Base-by-base conservation (phyloP, 2,888 invertebrate species). In the Masnerella sp. region DNA sequence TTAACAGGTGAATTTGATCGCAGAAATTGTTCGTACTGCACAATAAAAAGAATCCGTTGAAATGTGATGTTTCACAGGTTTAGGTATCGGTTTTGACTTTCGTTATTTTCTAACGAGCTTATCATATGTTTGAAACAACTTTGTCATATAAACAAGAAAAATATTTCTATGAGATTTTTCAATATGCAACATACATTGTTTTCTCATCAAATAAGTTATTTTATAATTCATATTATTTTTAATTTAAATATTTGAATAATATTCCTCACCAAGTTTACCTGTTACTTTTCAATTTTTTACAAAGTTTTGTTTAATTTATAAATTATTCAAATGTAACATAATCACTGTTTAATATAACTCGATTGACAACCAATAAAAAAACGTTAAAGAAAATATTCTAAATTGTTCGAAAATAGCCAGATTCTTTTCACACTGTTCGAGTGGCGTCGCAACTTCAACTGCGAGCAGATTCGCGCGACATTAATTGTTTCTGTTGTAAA, bases 401-500 rank as follows among this genome's bases (percentile, higher is more conserved):
- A 25, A 2, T 15, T 58, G 15, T 8, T 15, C 36, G 15, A 22
- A 25, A 25, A 25, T 34, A 42, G 36, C 14, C 36, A 45, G 22
- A 3, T 58, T 45, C 34, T 22, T 9, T 11, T 25, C 25, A 7
- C 34, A 34, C 3, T 30, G 42, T 45, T 36, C 56, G 54, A 38
- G 40, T 47, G 56, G 56, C 59, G 56, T 47, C 58, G 59, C 58
- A 22, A 49, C 58, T 68, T 58, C 40, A 68, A 68, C 68, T 68
- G 58, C 68, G 28, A 51, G 43, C 9, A 58, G 54, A 5, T 51
- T 58, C 58, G 34, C 45, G 18, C 56, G 67, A 30, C 34, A 32
- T 59, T 40, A 59, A 68, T 49, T 42, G 47, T 65, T 34, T 38
- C 40, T 47, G 34, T 22, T 32, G 51, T 58, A 51, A 56, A 56